Conservation (phyloP, 2,797 vertebrate genomes). For the Notolabrus celidotus region DNA sequence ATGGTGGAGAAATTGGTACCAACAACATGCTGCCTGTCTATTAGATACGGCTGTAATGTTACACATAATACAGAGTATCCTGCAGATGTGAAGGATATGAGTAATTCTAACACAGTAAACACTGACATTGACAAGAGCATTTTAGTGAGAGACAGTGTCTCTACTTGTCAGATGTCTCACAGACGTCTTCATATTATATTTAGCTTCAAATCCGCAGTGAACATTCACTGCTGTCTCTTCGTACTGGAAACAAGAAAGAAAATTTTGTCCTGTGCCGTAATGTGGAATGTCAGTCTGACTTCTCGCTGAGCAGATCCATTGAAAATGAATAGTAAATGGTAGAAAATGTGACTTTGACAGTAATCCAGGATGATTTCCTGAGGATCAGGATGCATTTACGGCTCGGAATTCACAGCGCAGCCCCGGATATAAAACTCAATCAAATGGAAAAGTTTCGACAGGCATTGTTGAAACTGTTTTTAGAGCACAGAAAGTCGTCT, state of each 20-base stretch:
- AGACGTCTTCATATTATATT: constrained; percentile 57
- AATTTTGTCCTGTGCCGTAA: constrained; percentile 59
- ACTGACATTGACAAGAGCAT: constrained; percentile 26
- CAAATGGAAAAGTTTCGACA: constrained; percentile 70
- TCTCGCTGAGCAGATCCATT: constrained; percentile 44
- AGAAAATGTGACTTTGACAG: constrained; percentile 73
- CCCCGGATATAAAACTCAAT: constrained; percentile 63
- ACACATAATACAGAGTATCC: not conserved
- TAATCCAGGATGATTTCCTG: constrained; percentile 71
- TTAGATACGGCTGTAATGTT: constrained; percentile 6
- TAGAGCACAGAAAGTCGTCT: constrained; percentile 19
- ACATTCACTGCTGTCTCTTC: constrained; percentile 48
- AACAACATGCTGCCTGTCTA: constrained; percentile 27
- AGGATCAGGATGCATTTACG: constrained; percentile 68
- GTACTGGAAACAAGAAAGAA: constrained; percentile 48
- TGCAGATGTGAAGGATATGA: constrained; percentile 13
- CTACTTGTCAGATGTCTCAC: constrained; percentile 46
- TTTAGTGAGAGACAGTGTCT: constrained; percentile 28
- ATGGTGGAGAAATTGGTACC: constrained; percentile 38
- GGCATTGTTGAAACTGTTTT: constrained; percentile 56
- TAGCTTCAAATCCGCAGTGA: constrained; percentile 60
- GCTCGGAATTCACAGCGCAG: constrained; percentile 39
- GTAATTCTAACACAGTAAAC: constrained; percentile 20
- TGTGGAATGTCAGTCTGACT: constrained; percentile 65
- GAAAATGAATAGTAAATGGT: constrained; percentile 68